Percentiles rank a stretch among this genome's conserved stretches.
These are phyloP conservation scores for Agrypnus murinus DNA, from an alignment of 2,888 invertebrate species.

Conservation along the genomic window DNA sequence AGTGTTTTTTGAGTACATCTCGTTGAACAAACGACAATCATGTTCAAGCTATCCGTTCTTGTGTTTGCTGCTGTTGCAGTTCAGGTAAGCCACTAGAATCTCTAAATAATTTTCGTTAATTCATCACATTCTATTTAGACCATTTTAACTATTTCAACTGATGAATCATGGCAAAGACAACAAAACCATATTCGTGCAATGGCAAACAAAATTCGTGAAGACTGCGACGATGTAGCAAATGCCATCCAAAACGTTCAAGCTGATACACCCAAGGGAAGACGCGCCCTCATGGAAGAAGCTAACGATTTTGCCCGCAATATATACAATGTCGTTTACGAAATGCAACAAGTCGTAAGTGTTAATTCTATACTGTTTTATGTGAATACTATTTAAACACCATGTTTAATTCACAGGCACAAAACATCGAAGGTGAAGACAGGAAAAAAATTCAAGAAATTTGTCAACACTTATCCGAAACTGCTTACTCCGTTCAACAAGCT, in stretches of 20 bases:
- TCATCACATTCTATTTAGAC: not conserved
- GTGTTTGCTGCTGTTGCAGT: not conserved
- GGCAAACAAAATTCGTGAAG: not conserved
- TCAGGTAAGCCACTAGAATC: not conserved
- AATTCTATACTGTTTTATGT: not conserved
- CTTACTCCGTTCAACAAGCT: slow-evolving; percentile 5
- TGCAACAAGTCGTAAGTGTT: slow-evolving; percentile 1
- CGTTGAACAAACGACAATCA: not conserved
- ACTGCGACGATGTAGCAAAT: not conserved
- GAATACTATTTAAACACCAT: too few relatives aligned
- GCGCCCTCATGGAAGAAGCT: not conserved
- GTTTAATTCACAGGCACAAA: not conserved
- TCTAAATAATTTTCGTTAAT: not conserved
- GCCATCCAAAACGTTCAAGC: slow-evolving; percentile 2
- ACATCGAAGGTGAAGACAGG: not conserved
- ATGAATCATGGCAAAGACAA: not conserved
- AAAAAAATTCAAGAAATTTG: not conserved
- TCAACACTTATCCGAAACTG: not conserved
- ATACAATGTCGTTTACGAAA: not conserved
- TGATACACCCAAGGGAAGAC: slow-evolving; percentile 1
- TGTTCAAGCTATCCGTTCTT: not conserved
- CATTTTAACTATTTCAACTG: not conserved
- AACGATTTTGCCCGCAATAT: slow-evolving; percentile 15
- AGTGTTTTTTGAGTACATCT: too few relatives aligned
- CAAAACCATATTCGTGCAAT: not conserved